A percentile compares a stretch with the other conserved stretches of the same genome.
Evolutionary conservation across 2,797 vertebrate genomes (phyloP).

Genomic region (Adelosebastes latens): DNA sequence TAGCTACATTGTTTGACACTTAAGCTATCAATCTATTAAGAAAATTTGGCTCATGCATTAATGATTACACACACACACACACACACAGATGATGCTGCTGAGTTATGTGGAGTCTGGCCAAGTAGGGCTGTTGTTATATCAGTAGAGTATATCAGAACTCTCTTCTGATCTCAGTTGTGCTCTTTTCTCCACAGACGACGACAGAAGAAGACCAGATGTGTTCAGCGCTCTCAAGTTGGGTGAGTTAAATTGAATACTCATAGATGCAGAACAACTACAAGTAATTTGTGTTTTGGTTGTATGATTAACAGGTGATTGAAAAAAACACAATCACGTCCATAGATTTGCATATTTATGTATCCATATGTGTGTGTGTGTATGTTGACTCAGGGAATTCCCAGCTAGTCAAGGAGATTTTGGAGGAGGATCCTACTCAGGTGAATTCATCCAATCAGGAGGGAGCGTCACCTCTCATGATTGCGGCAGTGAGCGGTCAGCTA

Average conservation of each 20-base stretch:
- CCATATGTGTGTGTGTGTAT: background rate
- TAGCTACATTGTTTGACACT: too few relatives aligned
- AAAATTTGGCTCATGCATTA: too few relatives aligned
- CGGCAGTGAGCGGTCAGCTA: conserved; percentile 93
- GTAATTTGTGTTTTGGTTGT: background rate
- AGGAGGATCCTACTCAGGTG: conserved; percentile 92
- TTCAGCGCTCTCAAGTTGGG: conserved; percentile 95
- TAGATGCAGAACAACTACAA: background rate
- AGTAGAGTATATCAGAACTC: background rate
- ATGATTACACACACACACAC: background rate
- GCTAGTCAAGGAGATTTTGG: conserved; percentile 93
- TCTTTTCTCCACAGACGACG: conserved; percentile 78
- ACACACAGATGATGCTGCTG: conserved; percentile 1
- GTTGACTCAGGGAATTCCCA: conserved; percentile 88
- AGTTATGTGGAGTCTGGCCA: conserved; percentile 21
- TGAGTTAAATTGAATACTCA: conserved; percentile 61
- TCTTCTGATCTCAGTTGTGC: conserved; percentile 5
- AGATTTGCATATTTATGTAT: background rate
- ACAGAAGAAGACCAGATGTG: conserved; percentile 93
- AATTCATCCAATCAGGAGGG: conserved; percentile 93
- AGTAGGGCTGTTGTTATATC: conserved; percentile 6
- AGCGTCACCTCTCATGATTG: conserved; percentile 96
- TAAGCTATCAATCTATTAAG: too few relatives aligned
- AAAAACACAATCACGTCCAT: background rate
- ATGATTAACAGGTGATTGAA: background rate